Conservation (phyloP, 2,113 vertebrate species). For the Dipodomys ordii region DNA sequence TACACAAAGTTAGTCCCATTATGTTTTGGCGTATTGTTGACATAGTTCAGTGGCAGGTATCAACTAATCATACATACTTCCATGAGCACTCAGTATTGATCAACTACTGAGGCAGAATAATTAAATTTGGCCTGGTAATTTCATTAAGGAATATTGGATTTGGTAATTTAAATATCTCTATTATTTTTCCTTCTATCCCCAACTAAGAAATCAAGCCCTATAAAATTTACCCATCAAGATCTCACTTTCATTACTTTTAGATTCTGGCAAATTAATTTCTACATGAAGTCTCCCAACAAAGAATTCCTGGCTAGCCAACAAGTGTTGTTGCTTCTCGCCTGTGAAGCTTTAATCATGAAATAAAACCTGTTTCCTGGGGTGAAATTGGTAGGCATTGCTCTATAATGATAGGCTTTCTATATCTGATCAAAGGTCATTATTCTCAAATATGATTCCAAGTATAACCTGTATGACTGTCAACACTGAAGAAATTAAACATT, state of each 20-base stretch:
- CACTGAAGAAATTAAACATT: neutral
- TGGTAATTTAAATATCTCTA: slow-evolving; percentile 38
- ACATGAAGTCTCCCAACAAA: neutral
- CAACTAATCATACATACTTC: neutral
- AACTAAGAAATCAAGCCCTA: neutral
- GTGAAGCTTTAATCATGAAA: neutral
- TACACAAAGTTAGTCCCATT: neutral
- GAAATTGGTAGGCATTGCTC: neutral
- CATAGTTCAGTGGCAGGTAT: neutral
- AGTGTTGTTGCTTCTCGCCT: neutral
- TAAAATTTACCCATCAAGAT: neutral
- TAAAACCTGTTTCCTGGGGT: neutral
- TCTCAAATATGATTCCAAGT: slow-evolving; percentile 39
- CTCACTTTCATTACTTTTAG: neutral
- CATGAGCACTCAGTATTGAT: slow-evolving; percentile 35
- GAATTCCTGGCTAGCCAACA: neutral
- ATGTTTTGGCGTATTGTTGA: slow-evolving; percentile 32
- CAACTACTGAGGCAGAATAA: neutral
- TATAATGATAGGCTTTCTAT: slow-evolving; percentile 20
- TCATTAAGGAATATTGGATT: slow-evolving; percentile 55
- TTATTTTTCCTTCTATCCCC: slow-evolving; percentile 33
- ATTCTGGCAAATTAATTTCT: slow-evolving; percentile 19
- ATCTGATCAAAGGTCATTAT: slow-evolving; percentile 35
- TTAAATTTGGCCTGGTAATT: slow-evolving; percentile 46
- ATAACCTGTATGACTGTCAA: neutral